A percentile compares a stretch with the other conserved stretches of the same genome.
phyloP scores from a whole-genome alignment of 1,140 invertebrate genomes.

The Ganaspis sp. region DNA sequence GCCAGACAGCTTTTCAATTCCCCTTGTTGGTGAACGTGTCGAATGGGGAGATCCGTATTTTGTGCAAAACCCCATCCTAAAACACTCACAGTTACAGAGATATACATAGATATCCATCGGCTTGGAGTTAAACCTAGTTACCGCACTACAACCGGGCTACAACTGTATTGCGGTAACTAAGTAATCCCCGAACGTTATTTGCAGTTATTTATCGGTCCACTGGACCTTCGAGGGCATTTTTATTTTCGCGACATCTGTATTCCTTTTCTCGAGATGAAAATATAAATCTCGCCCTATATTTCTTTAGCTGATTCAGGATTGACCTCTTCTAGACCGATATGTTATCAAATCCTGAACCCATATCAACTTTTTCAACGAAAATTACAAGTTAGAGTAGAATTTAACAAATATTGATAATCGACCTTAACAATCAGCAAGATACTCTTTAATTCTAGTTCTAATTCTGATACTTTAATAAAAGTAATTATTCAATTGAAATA shows the following conservation, averaged over 20 bases:
- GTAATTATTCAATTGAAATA: too few species aligned
- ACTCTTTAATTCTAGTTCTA: too few species aligned
- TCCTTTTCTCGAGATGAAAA: constrained; percentile 10
- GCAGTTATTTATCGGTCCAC: constrained; percentile 72
- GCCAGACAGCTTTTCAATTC: constrained; percentile 74
- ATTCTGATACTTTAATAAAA: too few species aligned
- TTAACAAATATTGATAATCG: too few species aligned
- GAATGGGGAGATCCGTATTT: constrained; percentile 64
- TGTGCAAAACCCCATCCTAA: constrained; percentile 50
- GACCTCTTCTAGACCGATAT: too few species aligned
- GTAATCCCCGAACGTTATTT: constrained; percentile 75
- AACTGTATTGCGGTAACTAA: constrained; percentile 73
- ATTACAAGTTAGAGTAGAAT: too few species aligned
- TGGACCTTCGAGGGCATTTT: constrained; percentile 55
- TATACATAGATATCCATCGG: constrained; percentile 38
- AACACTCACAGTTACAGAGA: constrained; percentile 39
- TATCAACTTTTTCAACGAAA: too few species aligned
- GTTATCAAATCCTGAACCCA: too few species aligned
- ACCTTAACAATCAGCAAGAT: too few species aligned
- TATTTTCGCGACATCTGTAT: constrained; percentile 59
- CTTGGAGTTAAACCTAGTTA: constrained; percentile 64
- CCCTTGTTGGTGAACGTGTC: constrained; percentile 72
- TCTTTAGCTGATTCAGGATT: neutral
- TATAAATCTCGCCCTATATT: neutral
- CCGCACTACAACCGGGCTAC: constrained; percentile 56